A percentile compares a stretch with the other conserved stretches of the same genome.
Conservation (phyloP, 2,797 vertebrate genomes). For the Natrix natrix region DNA sequence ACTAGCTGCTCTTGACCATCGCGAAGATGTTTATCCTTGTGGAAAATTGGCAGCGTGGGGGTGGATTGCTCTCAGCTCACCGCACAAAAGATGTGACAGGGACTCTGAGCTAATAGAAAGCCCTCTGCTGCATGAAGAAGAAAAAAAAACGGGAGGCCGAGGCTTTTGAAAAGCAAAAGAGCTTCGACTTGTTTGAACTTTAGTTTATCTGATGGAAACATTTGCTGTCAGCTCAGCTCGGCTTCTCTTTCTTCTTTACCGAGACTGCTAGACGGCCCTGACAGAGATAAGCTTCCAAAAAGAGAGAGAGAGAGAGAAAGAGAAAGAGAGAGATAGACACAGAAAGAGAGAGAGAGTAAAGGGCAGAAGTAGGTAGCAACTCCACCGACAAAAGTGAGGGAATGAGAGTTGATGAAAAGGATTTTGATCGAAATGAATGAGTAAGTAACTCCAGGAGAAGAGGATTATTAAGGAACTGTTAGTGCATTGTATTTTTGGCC, state of each 20-base stretch:
- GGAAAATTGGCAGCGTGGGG: constrained; percentile 45
- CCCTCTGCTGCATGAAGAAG: constrained; percentile 11
- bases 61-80: constrained; percentile 44
- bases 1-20: constrained; percentile 27
- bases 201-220: constrained; percentile 67
- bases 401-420: constrained; percentile 38
- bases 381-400: constrained; percentile 50
- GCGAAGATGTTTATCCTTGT: constrained; percentile 45
- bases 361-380: constrained; percentile 44
- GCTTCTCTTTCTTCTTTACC: constrained; percentile 60
- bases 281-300: constrained; percentile 56
- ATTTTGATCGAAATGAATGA: constrained; percentile 39
- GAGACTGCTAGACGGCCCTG: constrained; percentile 45
- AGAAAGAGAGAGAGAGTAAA: constrained; percentile 40
- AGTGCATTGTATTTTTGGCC: constrained; percentile 33
- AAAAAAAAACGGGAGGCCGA: constrained; percentile 19
- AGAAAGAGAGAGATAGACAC: rapidly evolving
- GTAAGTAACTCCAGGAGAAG: constrained; percentile 37
- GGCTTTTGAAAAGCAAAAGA: constrained; percentile 67
- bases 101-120: constrained; percentile 34
- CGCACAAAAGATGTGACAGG: constrained; percentile 54
- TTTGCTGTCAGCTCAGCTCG: constrained; percentile 62
- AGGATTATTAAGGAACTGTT: constrained; percentile 1
- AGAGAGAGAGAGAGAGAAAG: too few relatives aligned
- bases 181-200: constrained; percentile 64